Conservation (phyloP, 2,797 vertebrate genomes). For the Eulemur albifrons region DNA sequence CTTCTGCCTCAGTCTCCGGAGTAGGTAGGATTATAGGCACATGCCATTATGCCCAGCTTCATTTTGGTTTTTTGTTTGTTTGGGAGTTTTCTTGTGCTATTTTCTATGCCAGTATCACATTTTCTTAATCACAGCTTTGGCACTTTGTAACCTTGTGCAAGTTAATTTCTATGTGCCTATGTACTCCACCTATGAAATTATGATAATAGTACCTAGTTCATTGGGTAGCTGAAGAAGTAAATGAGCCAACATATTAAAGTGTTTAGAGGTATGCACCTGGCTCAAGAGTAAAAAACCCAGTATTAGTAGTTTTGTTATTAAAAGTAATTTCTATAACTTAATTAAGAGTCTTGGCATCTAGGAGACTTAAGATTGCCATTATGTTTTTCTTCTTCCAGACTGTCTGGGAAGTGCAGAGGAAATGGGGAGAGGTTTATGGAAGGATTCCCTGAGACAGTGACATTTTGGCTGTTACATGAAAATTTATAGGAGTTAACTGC, state of each 20-base stretch:
- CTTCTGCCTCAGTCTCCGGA: too few relatives aligned
- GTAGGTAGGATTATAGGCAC: too few relatives aligned
- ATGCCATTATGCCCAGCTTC: too few relatives aligned
- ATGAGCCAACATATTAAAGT: background rate
- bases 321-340: background rate
- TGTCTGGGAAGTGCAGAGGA: background rate
- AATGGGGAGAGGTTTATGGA: background rate
- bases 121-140: background rate
- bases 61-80: too few relatives aligned
- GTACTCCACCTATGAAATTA: background rate
- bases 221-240: background rate
- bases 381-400: background rate
- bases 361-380: background rate
- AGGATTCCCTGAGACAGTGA: background rate
- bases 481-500: background rate
- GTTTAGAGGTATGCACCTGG: background rate
- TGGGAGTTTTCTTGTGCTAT: too few relatives aligned
- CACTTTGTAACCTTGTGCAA: background rate
- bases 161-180: background rate
- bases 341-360: background rate
- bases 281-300: background rate
- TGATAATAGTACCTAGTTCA: background rate
- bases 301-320: conserved; percentile 34
- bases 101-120: background rate
- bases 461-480: background rate